Percentiles rank a stretch among this genome's conserved stretches.
Evolutionary conservation across 2,888 invertebrate species (phyloP).

Genomic region (Temnothorax ravouxi): DNA sequence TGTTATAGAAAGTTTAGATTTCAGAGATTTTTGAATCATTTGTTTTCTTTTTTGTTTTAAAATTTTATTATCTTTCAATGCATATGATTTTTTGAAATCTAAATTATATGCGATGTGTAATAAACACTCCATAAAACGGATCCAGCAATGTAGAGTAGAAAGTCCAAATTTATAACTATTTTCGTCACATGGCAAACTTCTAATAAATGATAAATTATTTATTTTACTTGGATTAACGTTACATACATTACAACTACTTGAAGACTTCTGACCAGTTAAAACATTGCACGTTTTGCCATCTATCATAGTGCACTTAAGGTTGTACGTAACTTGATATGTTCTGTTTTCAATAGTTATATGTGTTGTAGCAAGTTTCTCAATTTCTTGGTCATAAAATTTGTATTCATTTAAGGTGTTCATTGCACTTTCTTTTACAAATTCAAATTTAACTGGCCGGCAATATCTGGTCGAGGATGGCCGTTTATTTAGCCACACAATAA

Average conservation of each 20-base stretch:
- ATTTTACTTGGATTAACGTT: slow-evolving; percentile 29
- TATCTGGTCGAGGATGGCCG: slow-evolving; percentile 29
- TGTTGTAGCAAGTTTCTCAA: slow-evolving; percentile 19
- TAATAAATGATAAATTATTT: slow-evolving; percentile 42
- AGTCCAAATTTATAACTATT: slow-evolving; percentile 46
- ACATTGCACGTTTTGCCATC: slow-evolving; percentile 47
- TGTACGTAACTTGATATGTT: slow-evolving; percentile 28
- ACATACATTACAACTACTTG: slow-evolving; percentile 48
- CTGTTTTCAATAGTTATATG: background rate
- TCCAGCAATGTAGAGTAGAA: slow-evolving; percentile 17
- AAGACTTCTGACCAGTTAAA: slow-evolving; percentile 36
- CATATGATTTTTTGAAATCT: slow-evolving; percentile 41
- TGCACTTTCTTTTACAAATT: slow-evolving; percentile 46
- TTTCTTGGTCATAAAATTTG: slow-evolving; percentile 35
- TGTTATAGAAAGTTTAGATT: slow-evolving; percentile 30
- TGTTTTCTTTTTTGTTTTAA: slow-evolving; percentile 30
- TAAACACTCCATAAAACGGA: slow-evolving; percentile 31
- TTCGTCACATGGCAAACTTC: slow-evolving; percentile 3
- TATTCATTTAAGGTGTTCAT: slow-evolving; percentile 24
- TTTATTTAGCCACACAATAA: slow-evolving; percentile 47
- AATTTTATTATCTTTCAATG: slow-evolving; percentile 40
- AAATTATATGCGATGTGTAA: slow-evolving; percentile 43
- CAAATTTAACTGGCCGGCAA: slow-evolving; percentile 52
- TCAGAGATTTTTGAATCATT: slow-evolving; percentile 11
- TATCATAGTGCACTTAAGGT: slow-evolving; percentile 47